Evolutionary conservation across 2,113 vertebrate genomes (phyloP), one percentile per base, ranked within the genome.

Genomic region (Syrrhaptes paradoxus): DNA sequence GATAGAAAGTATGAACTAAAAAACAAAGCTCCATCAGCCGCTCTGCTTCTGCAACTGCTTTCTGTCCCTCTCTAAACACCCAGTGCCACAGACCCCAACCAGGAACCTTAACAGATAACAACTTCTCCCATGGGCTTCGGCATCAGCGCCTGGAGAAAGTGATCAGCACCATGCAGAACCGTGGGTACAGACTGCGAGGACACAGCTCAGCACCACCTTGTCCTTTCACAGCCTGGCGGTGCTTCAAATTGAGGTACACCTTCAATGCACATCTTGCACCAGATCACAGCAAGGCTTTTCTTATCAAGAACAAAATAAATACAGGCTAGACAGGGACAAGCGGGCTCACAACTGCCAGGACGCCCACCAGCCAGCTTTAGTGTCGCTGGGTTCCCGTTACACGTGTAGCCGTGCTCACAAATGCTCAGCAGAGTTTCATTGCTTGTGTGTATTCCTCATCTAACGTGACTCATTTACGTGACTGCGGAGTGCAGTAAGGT

Each of bases 111-210:
- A 61, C 0, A 1, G 26, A 16, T 20, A 49, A 18, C 10, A 71
- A 13, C 8, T 18, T 81, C 52, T 62, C 43, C 26, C n/a, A 26
- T 0, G 1, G 22, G 29, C 4, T 78, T 15, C 61, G 8, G 2
- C 3, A 3, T 71, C 70, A 66, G 36, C 2, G 0, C 7, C 43
- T 54, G 19, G 26, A 24, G n/a, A 71, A 43, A 0, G 1, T 1
- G 6, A 9, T 65, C 1, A 0, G 4, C 65, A 55, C 34, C 1
- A 1, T 55, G 8, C 19, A 22, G 36, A 66, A 19, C 26, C 12
- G 52, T 28, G 0, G 0, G 38, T 6, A 31, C 52, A 26, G 26
- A 13, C 18, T 3, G 34, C 0, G 4, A n/a, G 72, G 32, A 21
- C 17, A 13, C 26, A 48, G 34, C 59, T 55, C 62, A 38, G 34